These are phyloP conservation scores for Cepphus grylle DNA, from an alignment of 2,113 vertebrate genomes.

Conservation along the genomic window DNA sequence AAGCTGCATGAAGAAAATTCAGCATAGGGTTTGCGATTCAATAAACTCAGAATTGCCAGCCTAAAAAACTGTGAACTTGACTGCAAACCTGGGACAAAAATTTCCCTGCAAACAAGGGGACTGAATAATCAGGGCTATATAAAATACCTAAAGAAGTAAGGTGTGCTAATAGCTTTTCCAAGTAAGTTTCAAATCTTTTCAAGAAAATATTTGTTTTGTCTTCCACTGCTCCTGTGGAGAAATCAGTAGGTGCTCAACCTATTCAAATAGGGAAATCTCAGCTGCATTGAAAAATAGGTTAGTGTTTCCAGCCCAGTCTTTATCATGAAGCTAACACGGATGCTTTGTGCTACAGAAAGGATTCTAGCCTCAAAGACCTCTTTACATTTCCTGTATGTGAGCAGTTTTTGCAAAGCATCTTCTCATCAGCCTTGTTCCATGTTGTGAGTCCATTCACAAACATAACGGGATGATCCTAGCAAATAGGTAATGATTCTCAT, in stretches of 20 bases:
- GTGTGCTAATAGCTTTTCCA: background rate
- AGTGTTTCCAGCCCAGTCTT: background rate
- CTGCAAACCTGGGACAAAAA: background rate
- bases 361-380: background rate
- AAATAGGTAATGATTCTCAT: background rate
- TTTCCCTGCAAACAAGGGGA: background rate
- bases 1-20: background rate
- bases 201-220: background rate
- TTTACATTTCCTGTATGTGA: background rate
- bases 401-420: background rate
- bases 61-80: background rate
- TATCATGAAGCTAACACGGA: fast-evolving
- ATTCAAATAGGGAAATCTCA: background rate
- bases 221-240: background rate
- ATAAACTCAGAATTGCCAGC: background rate
- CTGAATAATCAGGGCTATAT: background rate
- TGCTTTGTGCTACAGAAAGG: background rate
- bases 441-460: background rate
- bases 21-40: background rate
- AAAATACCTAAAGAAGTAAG: background rate
- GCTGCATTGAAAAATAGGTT: background rate
- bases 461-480: background rate
- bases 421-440: background rate
- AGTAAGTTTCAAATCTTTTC: background rate
- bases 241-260: background rate